Base-by-base conservation (phyloP, 2,797 vertebrate species). In the Melanogrammus aeglefinus region DNA sequence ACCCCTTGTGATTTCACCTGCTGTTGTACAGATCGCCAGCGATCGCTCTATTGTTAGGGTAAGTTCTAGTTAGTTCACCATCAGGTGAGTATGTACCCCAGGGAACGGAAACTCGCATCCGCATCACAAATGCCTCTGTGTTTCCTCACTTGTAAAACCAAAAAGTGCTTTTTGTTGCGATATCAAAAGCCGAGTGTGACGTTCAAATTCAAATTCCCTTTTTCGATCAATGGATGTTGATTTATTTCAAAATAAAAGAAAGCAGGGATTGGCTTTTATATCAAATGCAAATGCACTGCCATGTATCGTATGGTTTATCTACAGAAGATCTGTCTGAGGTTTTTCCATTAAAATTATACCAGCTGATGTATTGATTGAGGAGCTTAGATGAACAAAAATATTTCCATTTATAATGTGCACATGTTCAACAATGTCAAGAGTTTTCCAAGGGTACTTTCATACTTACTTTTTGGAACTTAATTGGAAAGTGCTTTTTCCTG, bases 31-130 rank as follows among this genome's bases (percentile, higher is more conserved):
- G 94, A 94, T 94, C 77, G 82, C 94, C 85, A 94, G 93, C 88
- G 92, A 94, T 86, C 91, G 91, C 85, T 91, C 91, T 95, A 92
- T 94, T 91, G 91, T 92, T 94, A 94, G 94, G 94, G 94, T 94
- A 95, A 95, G 94, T 95, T 84, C 57, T 91, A 93, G 92, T 86
- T 92, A 88, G 89, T 76, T 2, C 75, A 86, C 88, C 87, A 76
- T 57, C 87, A 91, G 93, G 94, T 94, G 91, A 94, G 93, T 94
- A 91, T 89, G 82, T 76, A 76, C 81, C 88, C 79, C 47, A 84
- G 63, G 82, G 83, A 83, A 74, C 75, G 76, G 74, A 89, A 86
- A 87, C 77, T 73, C 18, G 83, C 90, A 91, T 91, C 83, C 81
- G 87, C 81, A 90, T 93, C 89, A 84, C 83, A 87, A 88, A 88